These are phyloP conservation scores for Coelinius sp. DNA, from an alignment of 2,888 invertebrate genomes.

Conservation along the genomic window DNA sequence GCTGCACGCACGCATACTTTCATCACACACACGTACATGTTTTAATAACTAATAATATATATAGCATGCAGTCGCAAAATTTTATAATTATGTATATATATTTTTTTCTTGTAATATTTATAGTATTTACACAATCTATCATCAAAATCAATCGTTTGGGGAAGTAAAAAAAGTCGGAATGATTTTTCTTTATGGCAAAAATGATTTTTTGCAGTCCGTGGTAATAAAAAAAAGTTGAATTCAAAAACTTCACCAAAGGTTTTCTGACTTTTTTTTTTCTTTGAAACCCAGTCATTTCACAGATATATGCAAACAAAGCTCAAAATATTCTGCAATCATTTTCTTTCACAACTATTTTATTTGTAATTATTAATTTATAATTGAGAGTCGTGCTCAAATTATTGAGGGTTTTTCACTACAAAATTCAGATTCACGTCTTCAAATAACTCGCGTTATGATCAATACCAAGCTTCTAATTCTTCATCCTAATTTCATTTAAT, in stretches of 20 bases:
- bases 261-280: neutral
- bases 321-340: neutral
- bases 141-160: slow-evolving; percentile 10
- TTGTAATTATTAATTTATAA: too few species aligned
- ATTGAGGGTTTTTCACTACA: neutral
- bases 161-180: neutral
- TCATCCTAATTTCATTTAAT: slow-evolving; percentile 32
- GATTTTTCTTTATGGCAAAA: slow-evolving; percentile 38
- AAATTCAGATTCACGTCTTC: neutral
- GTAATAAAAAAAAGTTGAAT: too few species aligned
- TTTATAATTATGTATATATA: slow-evolving; percentile 41
- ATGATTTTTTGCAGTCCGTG: slow-evolving; percentile 1
- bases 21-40: slow-evolving; percentile 28
- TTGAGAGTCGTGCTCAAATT: neutral
- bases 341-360: neutral
- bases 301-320: neutral
- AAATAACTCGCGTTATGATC: slow-evolving; percentile 34
- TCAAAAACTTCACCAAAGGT: too few species aligned
- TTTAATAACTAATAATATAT: slow-evolving; percentile 20
- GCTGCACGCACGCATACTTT: slow-evolving; percentile 35
- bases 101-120: slow-evolving; percentile 43
- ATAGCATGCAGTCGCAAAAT: slow-evolving; percentile 40
- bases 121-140: slow-evolving; percentile 49
- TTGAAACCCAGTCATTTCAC: too few species aligned
- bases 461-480: slow-evolving; percentile 45